A percentile compares a stretch with the other conserved stretches of the same genome.
Evolutionary conservation across 2,888 invertebrate species (phyloP).

Genomic region (Cenopis cana): DNA sequence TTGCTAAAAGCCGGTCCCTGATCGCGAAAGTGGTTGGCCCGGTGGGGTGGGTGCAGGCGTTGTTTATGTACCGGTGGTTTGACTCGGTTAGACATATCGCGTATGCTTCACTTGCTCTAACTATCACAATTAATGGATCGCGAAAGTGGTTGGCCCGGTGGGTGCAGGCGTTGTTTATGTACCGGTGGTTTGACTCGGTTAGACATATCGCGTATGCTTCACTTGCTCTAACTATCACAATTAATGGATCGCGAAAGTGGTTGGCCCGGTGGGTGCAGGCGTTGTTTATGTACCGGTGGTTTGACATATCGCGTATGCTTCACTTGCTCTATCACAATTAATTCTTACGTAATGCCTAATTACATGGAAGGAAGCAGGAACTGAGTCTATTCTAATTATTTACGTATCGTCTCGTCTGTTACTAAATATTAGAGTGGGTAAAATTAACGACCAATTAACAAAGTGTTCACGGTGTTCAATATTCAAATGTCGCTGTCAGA

Average conservation of each 20-base stretch:
- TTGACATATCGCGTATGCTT: conserved; percentile 41
- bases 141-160: conserved; percentile 81
- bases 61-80: conserved; percentile 47
- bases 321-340: conserved; percentile 33
- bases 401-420: conserved; percentile 33
- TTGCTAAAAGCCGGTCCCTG: conserved; percentile 83
- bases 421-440: conserved; percentile 19
- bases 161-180: conserved; percentile 51
- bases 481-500: conserved; percentile 24
- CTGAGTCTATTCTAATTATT: conserved; percentile 25
- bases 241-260: conserved; percentile 82
- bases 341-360: conserved; percentile 29
- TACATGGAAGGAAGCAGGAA: conserved; percentile 27
- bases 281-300: conserved; percentile 46
- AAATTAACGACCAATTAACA: conserved; percentile 26
- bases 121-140: no score
- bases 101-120: no score
- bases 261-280: conserved; percentile 66
- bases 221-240: no score
- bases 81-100: conserved; percentile 42
- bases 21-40: conserved; percentile 81
- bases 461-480: conserved; percentile 14
- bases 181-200: conserved; percentile 42
- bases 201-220: conserved; percentile 41
- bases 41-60: conserved; percentile 59